Conservation (phyloP, 1,140 invertebrate species). For the Stegodyphus dumicola region DNA sequence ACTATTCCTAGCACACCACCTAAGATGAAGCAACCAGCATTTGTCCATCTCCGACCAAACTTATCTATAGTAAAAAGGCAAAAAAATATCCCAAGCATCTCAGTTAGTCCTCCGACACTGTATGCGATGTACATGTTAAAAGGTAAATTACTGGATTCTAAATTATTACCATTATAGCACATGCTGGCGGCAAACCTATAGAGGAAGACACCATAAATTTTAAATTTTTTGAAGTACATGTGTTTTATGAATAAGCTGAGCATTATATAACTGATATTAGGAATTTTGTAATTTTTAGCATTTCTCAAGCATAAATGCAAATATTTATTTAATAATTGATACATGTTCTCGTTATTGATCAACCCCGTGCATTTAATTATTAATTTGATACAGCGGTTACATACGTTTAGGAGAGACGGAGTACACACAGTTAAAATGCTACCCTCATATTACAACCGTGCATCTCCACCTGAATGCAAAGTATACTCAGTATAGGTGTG, state of each 20-base stretch:
- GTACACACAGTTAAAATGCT: no score
- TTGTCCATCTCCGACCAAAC: conserved; percentile 5
- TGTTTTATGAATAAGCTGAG: neutral
- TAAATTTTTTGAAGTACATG: neutral
- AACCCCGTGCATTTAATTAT: no score
- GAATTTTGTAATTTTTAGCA: no score
- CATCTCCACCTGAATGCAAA: no score
- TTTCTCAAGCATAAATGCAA: no score
- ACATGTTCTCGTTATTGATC: no score
- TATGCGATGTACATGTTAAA: neutral
- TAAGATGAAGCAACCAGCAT: neutral
- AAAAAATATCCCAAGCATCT: neutral
- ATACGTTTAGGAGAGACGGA: no score
- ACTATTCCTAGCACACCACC: neutral
- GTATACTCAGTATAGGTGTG: no score
- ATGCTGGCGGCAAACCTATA: neutral
- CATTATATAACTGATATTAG: no score
- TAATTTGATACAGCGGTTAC: no score
- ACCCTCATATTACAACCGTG: no score
- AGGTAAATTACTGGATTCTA: neutral
- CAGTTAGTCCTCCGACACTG: neutral
- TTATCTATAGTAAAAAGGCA: neutral
- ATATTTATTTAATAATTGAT: no score
- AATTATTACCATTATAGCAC: neutral
- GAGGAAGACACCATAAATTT: neutral